These are phyloP conservation scores for Philotrypesis tridentata DNA, from an alignment of 1,140 invertebrate genomes.

Conservation along the genomic window DNA sequence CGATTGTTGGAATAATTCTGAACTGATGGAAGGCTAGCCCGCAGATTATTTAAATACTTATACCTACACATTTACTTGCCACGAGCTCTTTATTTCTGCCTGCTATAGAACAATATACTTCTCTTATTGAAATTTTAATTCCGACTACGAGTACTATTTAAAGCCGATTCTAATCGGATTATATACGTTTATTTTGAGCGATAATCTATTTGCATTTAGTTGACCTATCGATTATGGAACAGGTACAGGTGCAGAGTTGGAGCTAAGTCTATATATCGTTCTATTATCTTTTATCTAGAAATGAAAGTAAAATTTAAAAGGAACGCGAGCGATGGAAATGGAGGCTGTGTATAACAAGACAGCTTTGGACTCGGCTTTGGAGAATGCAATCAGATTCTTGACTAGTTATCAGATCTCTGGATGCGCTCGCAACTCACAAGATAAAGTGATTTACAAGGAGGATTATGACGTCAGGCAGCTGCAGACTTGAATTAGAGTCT, in stretches of 20 bases:
- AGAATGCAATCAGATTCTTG: neutral
- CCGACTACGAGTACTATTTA: neutral
- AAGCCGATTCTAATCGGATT: too few relatives aligned
- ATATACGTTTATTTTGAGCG: too few relatives aligned
- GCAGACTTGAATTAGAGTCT: neutral
- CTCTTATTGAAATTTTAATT: neutral
- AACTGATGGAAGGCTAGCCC: constrained; percentile 12
- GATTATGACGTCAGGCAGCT: constrained; percentile 5
- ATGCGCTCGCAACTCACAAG: neutral
- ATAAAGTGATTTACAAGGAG: neutral
- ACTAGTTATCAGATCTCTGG: constrained; percentile 10
- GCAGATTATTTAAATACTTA: too few relatives aligned
- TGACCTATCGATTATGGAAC: neutral
- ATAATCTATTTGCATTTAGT: neutral
- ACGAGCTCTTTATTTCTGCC: neutral
- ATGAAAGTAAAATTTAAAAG: constrained; percentile 19
- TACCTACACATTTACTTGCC: neutral
- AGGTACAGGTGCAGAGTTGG: constrained; percentile 24
- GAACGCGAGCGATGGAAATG: neutral
- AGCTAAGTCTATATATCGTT: neutral
- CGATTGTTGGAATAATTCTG: neutral
- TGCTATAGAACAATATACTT: neutral
- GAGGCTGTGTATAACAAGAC: neutral
- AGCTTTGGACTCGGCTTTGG: too few relatives aligned
- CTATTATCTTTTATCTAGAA: neutral